These are phyloP conservation scores for Pammene aurita DNA, from an alignment of 2,888 invertebrate genomes.

Conservation along the genomic window DNA sequence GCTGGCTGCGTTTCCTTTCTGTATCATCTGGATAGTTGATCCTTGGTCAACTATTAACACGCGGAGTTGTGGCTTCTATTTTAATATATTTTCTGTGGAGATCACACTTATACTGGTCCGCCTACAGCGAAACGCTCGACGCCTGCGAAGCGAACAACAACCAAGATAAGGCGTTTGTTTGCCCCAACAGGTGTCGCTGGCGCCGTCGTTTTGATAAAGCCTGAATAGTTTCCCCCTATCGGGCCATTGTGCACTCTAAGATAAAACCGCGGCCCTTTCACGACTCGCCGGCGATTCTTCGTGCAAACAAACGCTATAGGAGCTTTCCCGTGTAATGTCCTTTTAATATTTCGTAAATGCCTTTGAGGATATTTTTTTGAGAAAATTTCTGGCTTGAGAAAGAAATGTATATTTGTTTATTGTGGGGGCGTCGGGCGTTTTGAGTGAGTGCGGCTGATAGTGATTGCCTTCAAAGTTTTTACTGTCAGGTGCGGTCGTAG, in stretches of 20 bases:
- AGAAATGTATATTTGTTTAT: constrained; percentile 33
- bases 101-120: background rate
- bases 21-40: too few species aligned
- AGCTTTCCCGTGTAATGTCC: constrained; percentile 63
- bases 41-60: too few species aligned
- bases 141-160: background rate
- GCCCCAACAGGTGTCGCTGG: constrained; percentile 67
- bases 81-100: too few species aligned
- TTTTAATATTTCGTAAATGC: constrained; percentile 63
- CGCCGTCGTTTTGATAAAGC: constrained; percentile 50
- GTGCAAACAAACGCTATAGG: constrained; percentile 56
- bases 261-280: constrained; percentile 53
- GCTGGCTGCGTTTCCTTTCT: too few species aligned
- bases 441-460: constrained; percentile 10
- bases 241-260: constrained; percentile 52
- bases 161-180: constrained; percentile 43
- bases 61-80: too few species aligned
- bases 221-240: constrained; percentile 67
- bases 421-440: constrained; percentile 16
- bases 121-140: background rate
- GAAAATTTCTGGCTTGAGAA: constrained; percentile 19
- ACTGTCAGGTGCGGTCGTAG: constrained; percentile 11
- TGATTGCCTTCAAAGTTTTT: constrained; percentile 26
- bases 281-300: constrained; percentile 49
- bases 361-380: constrained; percentile 49